Base-by-base conservation (phyloP, 2,888 invertebrate genomes). In the Synergus umbraculus region DNA sequence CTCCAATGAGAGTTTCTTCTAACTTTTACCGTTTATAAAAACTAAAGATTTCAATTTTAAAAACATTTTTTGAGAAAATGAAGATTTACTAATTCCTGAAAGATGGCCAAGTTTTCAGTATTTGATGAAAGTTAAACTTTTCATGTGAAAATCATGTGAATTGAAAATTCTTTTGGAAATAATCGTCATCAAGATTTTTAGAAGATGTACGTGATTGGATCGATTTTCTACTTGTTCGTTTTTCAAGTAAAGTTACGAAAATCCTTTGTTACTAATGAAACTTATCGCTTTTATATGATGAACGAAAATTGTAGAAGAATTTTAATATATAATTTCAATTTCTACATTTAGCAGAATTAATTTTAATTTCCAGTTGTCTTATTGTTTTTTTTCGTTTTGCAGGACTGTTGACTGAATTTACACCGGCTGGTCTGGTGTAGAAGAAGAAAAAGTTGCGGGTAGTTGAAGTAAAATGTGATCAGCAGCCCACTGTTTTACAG, bases 381-480 rank as follows among this genome's bases (percentile, higher is more conserved):
- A 8, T 58, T 66, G 73, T 77, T 77, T 79, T 83, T 76, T 86
- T 76, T 78, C 5, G 5, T 15, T 81, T 89, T 88, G 79, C 83
- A 90, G 90, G 85, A 86, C 63, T 67, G 90, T 87, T 67, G 90
- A 90, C n/a, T 90, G 87, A 90, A 83, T 60, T 54, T 65, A 73
- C 85, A 86, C 86, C 85, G 82, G 83, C 82, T 60, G 81, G 73
- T 82, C 83, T 85, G 83, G 79, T 84, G 84, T 84, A 81, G 83
- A 54, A 82, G 82, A 79, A 15, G 78, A 77, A 76, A 81, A 86
- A 82, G 83, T 85, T 84, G 80, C 81, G 86, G 84, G 85, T 88
- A 87, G 87, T 86, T 85, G 81, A 77, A 63, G 77, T 78, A 83
- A 81, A 83, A 78, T 13, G 9, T 65, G 67, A 80, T 77, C 69